Conservation (phyloP, 1,140 invertebrate genomes). For the Zaprionus camerounensis region DNA sequence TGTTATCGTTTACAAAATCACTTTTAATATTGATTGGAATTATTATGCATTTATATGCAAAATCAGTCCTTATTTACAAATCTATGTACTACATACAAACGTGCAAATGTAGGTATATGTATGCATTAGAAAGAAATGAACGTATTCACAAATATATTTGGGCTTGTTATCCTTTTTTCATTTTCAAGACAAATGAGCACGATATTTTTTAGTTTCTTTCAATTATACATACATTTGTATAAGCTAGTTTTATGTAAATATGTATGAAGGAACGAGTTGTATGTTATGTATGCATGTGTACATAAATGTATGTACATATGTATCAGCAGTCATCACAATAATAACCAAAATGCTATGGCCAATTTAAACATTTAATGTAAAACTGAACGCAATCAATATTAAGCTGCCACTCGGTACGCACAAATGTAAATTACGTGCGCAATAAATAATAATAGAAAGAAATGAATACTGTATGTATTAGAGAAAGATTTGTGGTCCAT, state of each 20-base stretch:
- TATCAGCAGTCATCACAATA: slow-evolving; percentile 20
- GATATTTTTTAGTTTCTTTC: slow-evolving; percentile 11
- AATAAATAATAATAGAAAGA: slow-evolving; percentile 11
- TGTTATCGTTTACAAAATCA: background rate
- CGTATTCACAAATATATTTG: background rate
- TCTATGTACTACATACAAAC: background rate
- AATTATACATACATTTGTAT: slow-evolving; percentile 8
- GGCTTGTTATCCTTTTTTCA: background rate
- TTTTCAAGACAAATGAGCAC: background rate
- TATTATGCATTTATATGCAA: background rate
- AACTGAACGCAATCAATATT: slow-evolving; percentile 7
- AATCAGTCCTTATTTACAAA: background rate
- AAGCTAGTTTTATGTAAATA: slow-evolving; percentile 17
- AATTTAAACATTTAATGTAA: slow-evolving; percentile 8
- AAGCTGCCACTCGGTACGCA: background rate
- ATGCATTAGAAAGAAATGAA: background rate
- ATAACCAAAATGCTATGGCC: slow-evolving; percentile 20
- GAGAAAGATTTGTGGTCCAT: slow-evolving; percentile 28
- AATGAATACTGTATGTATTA: slow-evolving; percentile 19
- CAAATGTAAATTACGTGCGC: slow-evolving; percentile 4
- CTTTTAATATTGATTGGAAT: background rate
- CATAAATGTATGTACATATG: slow-evolving; percentile 24
- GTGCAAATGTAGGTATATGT: background rate
- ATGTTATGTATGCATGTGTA: slow-evolving; percentile 25
- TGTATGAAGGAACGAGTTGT: slow-evolving; percentile 13